Conservation (phyloP, 2,888 invertebrate species). For the Eumerus sabulonum region DNA sequence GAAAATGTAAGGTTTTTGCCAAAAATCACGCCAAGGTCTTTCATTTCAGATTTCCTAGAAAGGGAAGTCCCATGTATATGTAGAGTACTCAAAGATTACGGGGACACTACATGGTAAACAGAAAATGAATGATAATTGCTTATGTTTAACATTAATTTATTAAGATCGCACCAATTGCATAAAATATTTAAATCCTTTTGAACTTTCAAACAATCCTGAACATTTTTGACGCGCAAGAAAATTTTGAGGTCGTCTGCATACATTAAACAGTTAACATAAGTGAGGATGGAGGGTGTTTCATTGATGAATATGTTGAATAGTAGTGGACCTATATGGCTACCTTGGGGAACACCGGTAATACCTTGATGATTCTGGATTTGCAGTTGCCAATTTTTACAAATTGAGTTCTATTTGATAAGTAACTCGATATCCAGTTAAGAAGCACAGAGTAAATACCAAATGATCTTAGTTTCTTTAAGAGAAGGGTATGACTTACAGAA, state of each 20-base stretch:
- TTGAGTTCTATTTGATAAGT: slow-evolving; percentile 22
- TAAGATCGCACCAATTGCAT: neutral
- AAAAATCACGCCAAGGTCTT: slow-evolving; percentile 31
- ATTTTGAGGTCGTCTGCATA: slow-evolving; percentile 26
- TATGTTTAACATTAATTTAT: neutral
- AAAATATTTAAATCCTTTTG: slow-evolving; percentile 19
- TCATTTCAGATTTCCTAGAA: slow-evolving; percentile 2
- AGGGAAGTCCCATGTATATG: neutral
- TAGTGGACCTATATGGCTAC: slow-evolving; percentile 26
- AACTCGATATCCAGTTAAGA: slow-evolving; percentile 19
- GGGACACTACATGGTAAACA: neutral
- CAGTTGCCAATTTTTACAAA: no score
- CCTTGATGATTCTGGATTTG: no score
- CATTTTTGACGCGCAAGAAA: slow-evolving; percentile 3
- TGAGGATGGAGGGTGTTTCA: neutral
- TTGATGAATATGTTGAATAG: slow-evolving; percentile 29
- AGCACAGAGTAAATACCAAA: neutral
- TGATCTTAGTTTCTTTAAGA: no score
- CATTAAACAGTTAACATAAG: slow-evolving; percentile 5
- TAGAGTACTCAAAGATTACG: no score
- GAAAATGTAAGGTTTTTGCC: slow-evolving; percentile 14
- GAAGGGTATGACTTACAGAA: neutral
- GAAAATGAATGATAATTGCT: neutral
- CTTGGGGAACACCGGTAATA: slow-evolving; percentile 34
- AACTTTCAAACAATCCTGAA: slow-evolving; percentile 18